Evolutionary conservation across 2,888 invertebrate species (phyloP).

Genomic region (Meliscaeva auricollis): DNA sequence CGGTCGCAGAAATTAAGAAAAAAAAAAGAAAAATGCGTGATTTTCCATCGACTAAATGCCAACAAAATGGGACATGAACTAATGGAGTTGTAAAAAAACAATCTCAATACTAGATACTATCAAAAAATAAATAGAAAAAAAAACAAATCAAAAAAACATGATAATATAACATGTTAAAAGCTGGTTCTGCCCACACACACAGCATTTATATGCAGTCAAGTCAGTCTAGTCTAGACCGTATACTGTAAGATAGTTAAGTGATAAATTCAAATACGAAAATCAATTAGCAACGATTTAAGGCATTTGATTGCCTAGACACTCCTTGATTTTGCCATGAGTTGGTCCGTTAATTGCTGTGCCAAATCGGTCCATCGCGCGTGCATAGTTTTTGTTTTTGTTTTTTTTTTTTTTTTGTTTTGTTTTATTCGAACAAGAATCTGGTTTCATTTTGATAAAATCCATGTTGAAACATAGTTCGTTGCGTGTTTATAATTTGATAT

Average conservation of each 20-base stretch:
- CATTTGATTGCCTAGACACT: slow-evolving; percentile 64
- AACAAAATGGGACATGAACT: slow-evolving; percentile 3
- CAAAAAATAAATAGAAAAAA: not conserved
- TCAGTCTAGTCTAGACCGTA: not conserved
- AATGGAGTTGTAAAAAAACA: slow-evolving; percentile 8
- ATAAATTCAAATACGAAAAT: slow-evolving; percentile 65
- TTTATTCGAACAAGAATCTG: slow-evolving; percentile 42
- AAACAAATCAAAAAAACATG: not conserved
- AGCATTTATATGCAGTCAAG: slow-evolving; percentile 4
- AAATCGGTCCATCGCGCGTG: slow-evolving; percentile 43
- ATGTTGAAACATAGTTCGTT: slow-evolving; percentile 56
- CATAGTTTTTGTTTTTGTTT: slow-evolving; percentile 6
- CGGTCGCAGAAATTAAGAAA: not conserved
- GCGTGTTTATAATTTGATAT: slow-evolving; percentile 63
- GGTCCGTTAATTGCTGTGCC: slow-evolving; percentile 62
- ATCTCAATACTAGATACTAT: not conserved
- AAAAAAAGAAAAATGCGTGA: not conserved
- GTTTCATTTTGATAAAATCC: slow-evolving; percentile 58
- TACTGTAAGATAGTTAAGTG: not conserved
- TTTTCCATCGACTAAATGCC: not conserved
- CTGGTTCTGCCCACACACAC: slow-evolving; percentile 54
- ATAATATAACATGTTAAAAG: slow-evolving; percentile 39
- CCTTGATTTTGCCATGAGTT: slow-evolving; percentile 56
- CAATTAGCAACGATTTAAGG: slow-evolving; percentile 71
- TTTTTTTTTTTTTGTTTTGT: slow-evolving; percentile 1